Base-by-base conservation (phyloP, 1,140 invertebrate species). In the Drosophila pruinosa region DNA sequence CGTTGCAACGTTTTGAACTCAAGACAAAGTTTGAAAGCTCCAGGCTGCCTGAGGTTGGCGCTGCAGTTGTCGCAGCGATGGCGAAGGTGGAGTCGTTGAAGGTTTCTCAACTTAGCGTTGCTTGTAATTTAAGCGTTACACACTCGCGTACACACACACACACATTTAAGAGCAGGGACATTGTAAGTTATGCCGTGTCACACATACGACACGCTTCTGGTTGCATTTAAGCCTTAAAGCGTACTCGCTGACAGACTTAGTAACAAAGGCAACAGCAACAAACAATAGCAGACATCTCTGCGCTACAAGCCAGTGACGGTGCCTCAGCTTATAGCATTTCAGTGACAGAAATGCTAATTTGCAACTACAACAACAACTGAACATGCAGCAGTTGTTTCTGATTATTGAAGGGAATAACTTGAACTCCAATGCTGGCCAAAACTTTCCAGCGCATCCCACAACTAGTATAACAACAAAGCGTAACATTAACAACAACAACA, bases 311-410 rank as follows among this genome's bases (percentile, higher is more conserved):
- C 73, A 76, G 78, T 72, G 45, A 65, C 48, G 56, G 57, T 45
- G 47, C 31, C 47, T 70, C 36, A 41, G 47, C 39, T 52, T 8
- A 43, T 39, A 61, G 76, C 64, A 57, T 77, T 82, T 45, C 56
- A 68, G 47, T 58, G 58, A 48, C 74, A 68, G 71, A 78, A 74
- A 85, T 85, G 81, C 81, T 85, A 85, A 85, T 85, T 85, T 80
- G 68, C 58, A 63, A 52, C 21, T 61, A 39, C 10, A 50, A 5
- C 15, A 22, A 6, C 8, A 39, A 1, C 1, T 17, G 34, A 1
- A 10, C 21, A 24, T n/a, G 45, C 43, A 62, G 50, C 69, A 67
- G 69, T 64, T 83, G 72, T 75, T 73, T 72, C 47, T 79, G 79
- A 83, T 85, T 85, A 74, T 75, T 34, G 45, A 67, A 31, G 17